Evolutionary conservation across 2,113 vertebrate species (phyloP), one percentile per base, ranked within the genome.

Genomic region (Hippoglossus stenolepis): DNA sequence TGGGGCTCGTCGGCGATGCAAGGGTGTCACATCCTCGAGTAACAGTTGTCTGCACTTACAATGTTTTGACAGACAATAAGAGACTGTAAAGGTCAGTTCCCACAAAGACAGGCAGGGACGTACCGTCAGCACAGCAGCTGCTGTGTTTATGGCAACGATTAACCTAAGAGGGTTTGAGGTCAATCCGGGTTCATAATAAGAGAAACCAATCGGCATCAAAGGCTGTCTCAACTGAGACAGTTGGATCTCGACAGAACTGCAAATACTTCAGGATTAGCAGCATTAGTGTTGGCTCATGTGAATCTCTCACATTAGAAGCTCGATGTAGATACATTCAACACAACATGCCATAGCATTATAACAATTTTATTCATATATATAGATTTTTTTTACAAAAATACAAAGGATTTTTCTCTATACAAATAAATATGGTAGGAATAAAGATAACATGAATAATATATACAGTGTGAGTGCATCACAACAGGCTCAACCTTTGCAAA

Each of bases 361-460:
- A 75, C 45, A 58, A 24, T 82, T 87, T 87, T 87, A 89, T 90
- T 87, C 17, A 72, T 81, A 84, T 75, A 59, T 59, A 60, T 60
- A 35, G 28, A 43, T 21, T 43, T 43, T 13, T 77, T 89, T 93
- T 93, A 92, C 80, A 94, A 94, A 95, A 94, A 94, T 93, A 94
- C 85, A 93, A 92, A 93, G 71, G 14, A 40, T 13, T 79, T 90
- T 85, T 91, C 23, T 92, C 73, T 90, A 89, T 94, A 91, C 85
- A 95, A 95, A 95, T 95, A 95, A 94, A 95, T 94, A 95, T 84
- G 15, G 35, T 47, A 77, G 73, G 69, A 87, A 87, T 84, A 75
- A 79, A 85, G 77, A 85, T 85, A 65, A 69, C 75, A 75, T 53
- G 57, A 65, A 82, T 81, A 65, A 85, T 77, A 90, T 90, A 23